These are phyloP conservation scores for Drosophila funebris DNA, from an alignment of 1,140 invertebrate species.

Conservation along the genomic window DNA sequence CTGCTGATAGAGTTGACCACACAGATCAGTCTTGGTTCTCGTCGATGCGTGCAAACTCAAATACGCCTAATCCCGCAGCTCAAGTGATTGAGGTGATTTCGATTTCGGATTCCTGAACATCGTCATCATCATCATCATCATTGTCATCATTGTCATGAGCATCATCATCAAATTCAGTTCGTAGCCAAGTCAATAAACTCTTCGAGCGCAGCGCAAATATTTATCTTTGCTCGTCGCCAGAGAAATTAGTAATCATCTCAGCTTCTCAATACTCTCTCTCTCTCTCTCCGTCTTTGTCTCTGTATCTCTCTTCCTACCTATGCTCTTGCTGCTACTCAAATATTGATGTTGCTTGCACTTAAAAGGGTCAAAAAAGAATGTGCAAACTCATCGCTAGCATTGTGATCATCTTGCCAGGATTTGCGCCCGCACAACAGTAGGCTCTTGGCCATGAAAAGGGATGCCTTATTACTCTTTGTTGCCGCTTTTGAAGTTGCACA, in stretches of 20 bases:
- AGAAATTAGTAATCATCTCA: constrained; percentile 76
- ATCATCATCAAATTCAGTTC: constrained; percentile 13
- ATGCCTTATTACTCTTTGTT: neutral
- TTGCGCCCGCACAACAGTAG: constrained; percentile 23
- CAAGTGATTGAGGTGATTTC: constrained; percentile 82
- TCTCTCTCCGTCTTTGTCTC: neutral
- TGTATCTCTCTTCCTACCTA: constrained; percentile 21
- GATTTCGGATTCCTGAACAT: constrained; percentile 57
- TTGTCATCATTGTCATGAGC: constrained; percentile 18
- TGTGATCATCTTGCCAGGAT: constrained; percentile 38
- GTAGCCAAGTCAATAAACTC: constrained; percentile 53
- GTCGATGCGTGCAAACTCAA: constrained; percentile 76
- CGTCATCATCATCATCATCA: constrained; percentile 9
- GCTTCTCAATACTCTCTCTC: constrained; percentile 48
- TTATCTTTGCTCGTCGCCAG: constrained; percentile 72
- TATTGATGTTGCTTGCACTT: constrained; percentile 55
- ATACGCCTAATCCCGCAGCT: constrained; percentile 82
- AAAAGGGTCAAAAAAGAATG: constrained; percentile 57
- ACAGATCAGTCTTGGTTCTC: constrained; percentile 46
- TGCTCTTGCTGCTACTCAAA: too few relatives aligned
- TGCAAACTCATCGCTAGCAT: constrained; percentile 62
- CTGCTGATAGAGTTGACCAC: constrained; percentile 36
- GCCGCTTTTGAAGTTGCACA: constrained; percentile 78
- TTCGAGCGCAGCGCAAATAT: constrained; percentile 79
- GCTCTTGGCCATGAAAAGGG: neutral